Percentiles rank a stretch among this genome's conserved stretches.
phyloP scores from a whole-genome alignment of 2,888 invertebrate genomes.

The Patella ulyssiponensis region DNA sequence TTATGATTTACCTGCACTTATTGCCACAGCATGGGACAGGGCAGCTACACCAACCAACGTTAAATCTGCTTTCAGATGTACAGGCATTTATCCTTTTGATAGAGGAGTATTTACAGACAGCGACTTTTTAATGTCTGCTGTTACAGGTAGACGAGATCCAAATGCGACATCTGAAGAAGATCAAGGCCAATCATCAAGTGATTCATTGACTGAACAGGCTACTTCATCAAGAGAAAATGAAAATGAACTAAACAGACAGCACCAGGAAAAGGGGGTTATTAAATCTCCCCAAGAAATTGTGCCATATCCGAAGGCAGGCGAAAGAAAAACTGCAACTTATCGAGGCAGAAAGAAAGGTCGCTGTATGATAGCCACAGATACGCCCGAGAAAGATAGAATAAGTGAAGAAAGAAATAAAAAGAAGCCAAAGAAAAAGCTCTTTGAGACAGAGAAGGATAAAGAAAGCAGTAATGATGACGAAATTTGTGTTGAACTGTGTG shows the following conservation, averaged over 20 bases:
- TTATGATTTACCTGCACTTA: neutral
- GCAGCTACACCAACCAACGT: neutral
- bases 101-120: neutral
- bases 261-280: neutral
- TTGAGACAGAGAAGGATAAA: neutral
- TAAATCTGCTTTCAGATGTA: neutral
- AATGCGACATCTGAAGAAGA: neutral
- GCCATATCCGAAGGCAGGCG: neutral
- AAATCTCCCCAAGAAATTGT: neutral
- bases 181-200: neutral
- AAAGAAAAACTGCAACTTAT: neutral
- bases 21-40: neutral
- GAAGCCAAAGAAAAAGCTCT: neutral
- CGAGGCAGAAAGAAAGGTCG: neutral
- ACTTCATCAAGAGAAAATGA: too few species aligned
- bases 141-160: neutral
- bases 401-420: neutral
- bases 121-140: neutral
- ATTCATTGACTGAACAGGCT: neutral
- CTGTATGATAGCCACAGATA: neutral
- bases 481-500: neutral
- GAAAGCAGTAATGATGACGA: neutral
- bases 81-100: neutral
- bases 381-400: neutral
- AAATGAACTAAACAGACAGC: neutral